Evolutionary conservation across 1,140 invertebrate species (phyloP), one percentile per base, ranked within the genome.

Genomic region (Euwallacea similis): DNA sequence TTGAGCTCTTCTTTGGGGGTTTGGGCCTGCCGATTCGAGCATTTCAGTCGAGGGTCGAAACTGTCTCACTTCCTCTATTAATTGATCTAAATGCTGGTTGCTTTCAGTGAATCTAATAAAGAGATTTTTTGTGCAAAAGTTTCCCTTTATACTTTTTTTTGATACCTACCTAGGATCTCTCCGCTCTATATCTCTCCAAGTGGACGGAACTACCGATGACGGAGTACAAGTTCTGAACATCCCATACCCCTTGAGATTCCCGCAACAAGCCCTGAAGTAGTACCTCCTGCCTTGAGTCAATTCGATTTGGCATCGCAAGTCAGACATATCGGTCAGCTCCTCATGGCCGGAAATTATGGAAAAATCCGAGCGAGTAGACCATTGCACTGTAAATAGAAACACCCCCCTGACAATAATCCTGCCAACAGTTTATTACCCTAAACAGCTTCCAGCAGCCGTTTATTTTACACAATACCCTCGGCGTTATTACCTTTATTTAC

Each of bases 211-310:
- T 7, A 96, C 90, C 75, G 90, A 93, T 41, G 88, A 82, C 0
- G 95, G 95, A 16, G 88, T 90, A 0, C 93, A 90, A 15, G 85
- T 85, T 13, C 88, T 84, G 77, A 86, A 93, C n/a, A 85, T 84
- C 53, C 95, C 93, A 85, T 90, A 98, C 10, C 95, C 96, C 78
- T 93, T 94, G n/a, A 96, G 85, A 81, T 98, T 98, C 56, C 95
- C 93, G 64, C 90, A 90, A 15, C 90, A 86, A 0, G 93, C 93
- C 62, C 95, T 85, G 77, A 98, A 94, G 81, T 91, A 95, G 82
- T 97, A 98, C 66, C 89, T 87, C 41, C 90, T 86, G 7, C 94
- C 94, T 71, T 94, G 89, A 2, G 87, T 88, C 44, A 98, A 83
- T 1, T 87, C 83, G 50, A 94, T 88, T 72, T 89, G 86, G 44